Evolutionary conservation across 2,113 vertebrate genomes (phyloP).

Genomic region (Probosciger aterrimus): DNA sequence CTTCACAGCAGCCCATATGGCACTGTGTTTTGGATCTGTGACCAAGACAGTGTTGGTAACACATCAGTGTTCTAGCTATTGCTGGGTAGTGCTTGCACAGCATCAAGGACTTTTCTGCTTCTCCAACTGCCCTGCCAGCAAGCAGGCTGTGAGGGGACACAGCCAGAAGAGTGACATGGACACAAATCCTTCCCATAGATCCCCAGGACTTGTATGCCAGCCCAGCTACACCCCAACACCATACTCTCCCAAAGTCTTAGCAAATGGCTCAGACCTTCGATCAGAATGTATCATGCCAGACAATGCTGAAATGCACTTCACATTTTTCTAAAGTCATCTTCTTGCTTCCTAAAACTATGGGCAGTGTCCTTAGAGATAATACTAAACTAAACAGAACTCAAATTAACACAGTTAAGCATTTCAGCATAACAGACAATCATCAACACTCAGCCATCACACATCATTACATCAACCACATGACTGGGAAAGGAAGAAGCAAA

Average conservation of each 20-base stretch:
- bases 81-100: background rate
- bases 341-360: background rate
- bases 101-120: background rate
- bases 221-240: too few relatives aligned
- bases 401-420: background rate
- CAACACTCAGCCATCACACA: background rate
- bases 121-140: background rate
- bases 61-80: background rate
- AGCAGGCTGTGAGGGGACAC: background rate
- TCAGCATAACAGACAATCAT: background rate
- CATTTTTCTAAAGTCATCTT: background rate
- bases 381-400: background rate
- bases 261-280: background rate
- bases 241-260: background rate
- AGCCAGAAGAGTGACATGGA: background rate
- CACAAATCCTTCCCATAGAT: background rate
- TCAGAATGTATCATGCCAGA: background rate
- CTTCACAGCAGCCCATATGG: background rate
- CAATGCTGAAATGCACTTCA: background rate
- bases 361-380: background rate
- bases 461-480: background rate
- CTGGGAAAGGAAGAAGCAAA: background rate
- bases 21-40: background rate
- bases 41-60: background rate
- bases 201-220: background rate